phyloP scores from a whole-genome alignment of 2,797 vertebrate species.

The Aeoliscus strigatus region DNA sequence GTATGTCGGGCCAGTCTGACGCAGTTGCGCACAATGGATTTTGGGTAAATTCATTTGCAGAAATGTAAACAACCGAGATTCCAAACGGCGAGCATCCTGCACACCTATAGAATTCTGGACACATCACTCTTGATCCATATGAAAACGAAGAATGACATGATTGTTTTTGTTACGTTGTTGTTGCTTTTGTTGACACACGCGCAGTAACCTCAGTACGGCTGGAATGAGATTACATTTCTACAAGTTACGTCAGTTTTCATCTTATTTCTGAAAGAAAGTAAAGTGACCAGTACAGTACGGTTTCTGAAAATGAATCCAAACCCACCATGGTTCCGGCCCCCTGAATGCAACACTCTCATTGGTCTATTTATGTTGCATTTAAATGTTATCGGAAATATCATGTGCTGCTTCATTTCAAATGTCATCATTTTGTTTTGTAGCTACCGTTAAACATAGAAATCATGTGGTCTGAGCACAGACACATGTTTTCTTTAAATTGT shows the following conservation, averaged over 20 bases:
- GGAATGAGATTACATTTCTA: too few relatives aligned
- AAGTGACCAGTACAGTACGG: neutral
- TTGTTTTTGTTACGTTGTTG: too few relatives aligned
- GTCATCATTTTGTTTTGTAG: too few relatives aligned
- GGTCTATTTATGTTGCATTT: slow-evolving; percentile 29
- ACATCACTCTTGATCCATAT: neutral
- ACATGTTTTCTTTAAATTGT: too few relatives aligned
- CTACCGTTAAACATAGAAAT: too few relatives aligned
- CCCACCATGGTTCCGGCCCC: slow-evolving; percentile 2
- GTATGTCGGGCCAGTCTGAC: neutral
- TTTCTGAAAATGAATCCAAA: slow-evolving; percentile 3
- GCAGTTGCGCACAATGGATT: slow-evolving; percentile 47
- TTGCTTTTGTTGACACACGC: too few relatives aligned
- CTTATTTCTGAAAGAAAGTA: too few relatives aligned
- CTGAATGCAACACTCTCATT: slow-evolving; percentile 9
- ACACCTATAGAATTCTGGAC: neutral
- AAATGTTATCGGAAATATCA: slow-evolving; percentile 4
- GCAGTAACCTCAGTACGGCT: too few relatives aligned
- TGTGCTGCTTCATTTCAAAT: too few relatives aligned
- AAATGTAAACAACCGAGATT: slow-evolving; percentile 41
- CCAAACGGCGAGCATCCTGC: neutral
- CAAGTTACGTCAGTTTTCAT: too few relatives aligned
- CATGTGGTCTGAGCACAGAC: too few relatives aligned
- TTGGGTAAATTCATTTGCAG: slow-evolving; percentile 57
- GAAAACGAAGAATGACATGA: neutral